These are phyloP conservation scores for Cheilosia variabilis DNA, from an alignment of 2,888 invertebrate species.

Conservation along the genomic window DNA sequence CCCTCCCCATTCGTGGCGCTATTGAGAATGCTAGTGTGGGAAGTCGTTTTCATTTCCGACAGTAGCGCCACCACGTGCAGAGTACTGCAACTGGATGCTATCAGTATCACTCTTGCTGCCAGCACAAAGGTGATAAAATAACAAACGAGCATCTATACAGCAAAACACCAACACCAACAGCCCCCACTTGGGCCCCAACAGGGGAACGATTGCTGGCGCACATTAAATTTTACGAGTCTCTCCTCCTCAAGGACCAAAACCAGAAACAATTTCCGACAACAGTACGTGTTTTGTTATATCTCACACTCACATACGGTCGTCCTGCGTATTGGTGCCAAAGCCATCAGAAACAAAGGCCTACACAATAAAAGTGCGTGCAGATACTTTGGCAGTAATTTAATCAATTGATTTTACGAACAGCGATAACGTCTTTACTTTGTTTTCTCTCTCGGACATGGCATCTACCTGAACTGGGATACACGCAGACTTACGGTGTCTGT, in stretches of 20 bases:
- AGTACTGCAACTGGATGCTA: constrained; percentile 17
- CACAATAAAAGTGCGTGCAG: constrained; percentile 50
- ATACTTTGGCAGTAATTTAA: constrained; percentile 66
- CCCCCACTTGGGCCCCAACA: not conserved
- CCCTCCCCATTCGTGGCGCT: constrained; percentile 41
- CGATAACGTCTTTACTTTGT: constrained; percentile 41
- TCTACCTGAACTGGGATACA: not conserved
- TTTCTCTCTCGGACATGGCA: not conserved
- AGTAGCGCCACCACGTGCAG: constrained; percentile 14
- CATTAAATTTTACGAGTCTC: constrained; percentile 59
- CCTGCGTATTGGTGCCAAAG: not conserved
- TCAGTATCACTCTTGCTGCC: constrained; percentile 13
- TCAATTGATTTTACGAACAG: constrained; percentile 55
- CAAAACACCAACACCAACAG: not conserved
- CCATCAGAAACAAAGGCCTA: constrained; percentile 35
- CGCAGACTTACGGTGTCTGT: not conserved
- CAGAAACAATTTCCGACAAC: constrained; percentile 38
- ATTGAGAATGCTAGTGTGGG: constrained; percentile 33
- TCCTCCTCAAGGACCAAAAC: constrained; percentile 4
- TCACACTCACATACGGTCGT: constrained; percentile 43
- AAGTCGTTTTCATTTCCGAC: not conserved
- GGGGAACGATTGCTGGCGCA: constrained; percentile 45
- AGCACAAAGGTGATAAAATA: constrained; percentile 54
- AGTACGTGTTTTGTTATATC: constrained; percentile 50
- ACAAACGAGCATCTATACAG: constrained; percentile 29